phyloP scores from a whole-genome alignment of 1,140 invertebrate genomes.

The Drosophila arawakana region DNA sequence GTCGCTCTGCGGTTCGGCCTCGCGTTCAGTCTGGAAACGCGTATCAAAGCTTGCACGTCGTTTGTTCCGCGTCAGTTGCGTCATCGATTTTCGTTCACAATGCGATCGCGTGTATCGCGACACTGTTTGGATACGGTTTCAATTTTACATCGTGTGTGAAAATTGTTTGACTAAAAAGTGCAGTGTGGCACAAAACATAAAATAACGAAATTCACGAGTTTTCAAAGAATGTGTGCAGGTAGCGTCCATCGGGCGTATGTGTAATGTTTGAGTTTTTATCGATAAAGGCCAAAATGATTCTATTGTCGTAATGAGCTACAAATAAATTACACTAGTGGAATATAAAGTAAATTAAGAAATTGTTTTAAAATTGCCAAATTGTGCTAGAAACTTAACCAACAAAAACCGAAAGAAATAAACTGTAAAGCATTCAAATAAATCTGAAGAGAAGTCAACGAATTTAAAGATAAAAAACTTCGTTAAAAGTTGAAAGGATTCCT shows the following conservation, averaged over 20 bases:
- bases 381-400: slow-evolving; percentile 29
- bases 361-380: not conserved
- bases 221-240: slow-evolving; percentile 28
- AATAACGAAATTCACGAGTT: slow-evolving; percentile 12
- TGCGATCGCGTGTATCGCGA: slow-evolving; percentile 39
- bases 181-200: slow-evolving; percentile 49
- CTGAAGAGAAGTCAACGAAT: slow-evolving; percentile 39
- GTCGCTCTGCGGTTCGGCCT: slow-evolving; percentile 10
- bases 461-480: slow-evolving; percentile 22
- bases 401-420: slow-evolving; percentile 40
- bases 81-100: slow-evolving; percentile 24
- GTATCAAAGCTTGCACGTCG: slow-evolving; percentile 65
- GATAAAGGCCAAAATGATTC: too few species aligned
- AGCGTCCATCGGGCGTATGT: slow-evolving; percentile 45
- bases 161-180: slow-evolving; percentile 38
- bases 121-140: slow-evolving; percentile 71
- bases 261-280: slow-evolving; percentile 16
- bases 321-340: not conserved
- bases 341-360: slow-evolving; percentile 2
- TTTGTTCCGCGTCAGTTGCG: slow-evolving; percentile 44
- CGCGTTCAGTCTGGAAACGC: slow-evolving; percentile 64
- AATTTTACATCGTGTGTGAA: slow-evolving; percentile 33
- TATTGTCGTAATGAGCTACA: not conserved
- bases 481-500: slow-evolving; percentile 67
- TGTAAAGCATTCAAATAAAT: slow-evolving; percentile 46